Evolutionary conservation across 1,140 invertebrate species (phyloP).

Genomic region (Sesamia nonagrioides): DNA sequence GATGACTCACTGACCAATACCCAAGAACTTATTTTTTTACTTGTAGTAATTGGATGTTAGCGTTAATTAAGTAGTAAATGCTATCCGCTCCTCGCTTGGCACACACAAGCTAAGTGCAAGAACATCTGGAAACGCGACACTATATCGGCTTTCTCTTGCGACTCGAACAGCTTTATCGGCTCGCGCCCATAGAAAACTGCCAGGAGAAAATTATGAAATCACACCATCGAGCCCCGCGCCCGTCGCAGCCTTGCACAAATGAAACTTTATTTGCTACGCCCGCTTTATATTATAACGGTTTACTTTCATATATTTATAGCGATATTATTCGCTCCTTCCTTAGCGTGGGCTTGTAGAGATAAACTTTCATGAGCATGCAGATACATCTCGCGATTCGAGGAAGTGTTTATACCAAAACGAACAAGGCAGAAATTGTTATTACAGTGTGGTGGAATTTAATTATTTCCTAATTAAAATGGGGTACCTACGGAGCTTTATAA

Average conservation of each 20-base stretch:
- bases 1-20: not conserved
- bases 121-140: conserved; percentile 77
- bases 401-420: conserved; percentile 30
- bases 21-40: not conserved
- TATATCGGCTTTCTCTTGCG: conserved; percentile 75
- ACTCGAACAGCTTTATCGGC: conserved; percentile 70
- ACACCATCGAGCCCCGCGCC: conserved; percentile 48
- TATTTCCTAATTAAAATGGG: conserved; percentile 14
- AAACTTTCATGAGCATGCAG: conserved; percentile 42
- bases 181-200: conserved; percentile 73
- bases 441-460: conserved; percentile 10
- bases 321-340: conserved; percentile 35
- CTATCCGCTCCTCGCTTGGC: conserved; percentile 52
- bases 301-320: conserved; percentile 49
- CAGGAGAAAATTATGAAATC: conserved; percentile 79
- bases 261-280: conserved; percentile 46
- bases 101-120: conserved; percentile 62
- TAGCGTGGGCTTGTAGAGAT: conserved; percentile 40
- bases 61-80: not conserved
- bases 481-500: conserved; percentile 6
- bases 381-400: conserved; percentile 42
- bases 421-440: conserved; percentile 37
- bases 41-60: not conserved
- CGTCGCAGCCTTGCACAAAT: conserved; percentile 42
- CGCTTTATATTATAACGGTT: conserved; percentile 47